A percentile compares a stretch with the other conserved stretches of the same genome.
These are phyloP conservation scores for Zaprionus lachaisei DNA, from an alignment of 1,140 invertebrate genomes.

Conservation along the genomic window DNA sequence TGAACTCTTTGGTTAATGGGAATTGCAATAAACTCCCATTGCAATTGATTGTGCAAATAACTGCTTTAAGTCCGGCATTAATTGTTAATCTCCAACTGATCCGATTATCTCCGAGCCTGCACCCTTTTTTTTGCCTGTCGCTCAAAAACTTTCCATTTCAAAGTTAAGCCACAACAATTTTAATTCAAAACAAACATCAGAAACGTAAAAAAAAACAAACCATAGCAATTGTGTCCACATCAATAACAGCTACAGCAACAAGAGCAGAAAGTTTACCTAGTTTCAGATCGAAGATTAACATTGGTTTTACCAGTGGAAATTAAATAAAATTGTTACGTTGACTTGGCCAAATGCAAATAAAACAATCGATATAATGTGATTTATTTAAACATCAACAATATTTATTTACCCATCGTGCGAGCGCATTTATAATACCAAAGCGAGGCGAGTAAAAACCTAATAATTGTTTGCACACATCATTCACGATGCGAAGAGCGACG, in stretches of 20 bases:
- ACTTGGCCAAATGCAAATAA: constrained; percentile 24
- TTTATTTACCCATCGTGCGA: constrained; percentile 30
- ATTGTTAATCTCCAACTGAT: constrained; percentile 6
- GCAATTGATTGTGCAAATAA: neutral
- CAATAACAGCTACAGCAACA: neutral
- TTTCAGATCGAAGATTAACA: neutral
- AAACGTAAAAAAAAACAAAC: neutral
- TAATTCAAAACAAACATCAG: constrained; percentile 5
- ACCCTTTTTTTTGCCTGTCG: neutral
- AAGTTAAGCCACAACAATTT: constrained; percentile 1
- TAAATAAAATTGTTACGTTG: neutral
- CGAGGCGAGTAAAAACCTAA: constrained; percentile 25
- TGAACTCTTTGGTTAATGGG: neutral
- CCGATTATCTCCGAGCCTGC: neutral
- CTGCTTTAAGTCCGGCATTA: neutral
- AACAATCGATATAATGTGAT: constrained; percentile 70
- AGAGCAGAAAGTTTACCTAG: neutral
- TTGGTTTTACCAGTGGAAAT: neutral
- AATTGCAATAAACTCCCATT: neutral
- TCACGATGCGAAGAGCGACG: constrained; percentile 49
- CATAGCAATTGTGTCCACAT: too few relatives aligned
- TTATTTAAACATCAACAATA: constrained; percentile 50
- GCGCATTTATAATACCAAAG: neutral
- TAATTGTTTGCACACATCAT: constrained; percentile 70
- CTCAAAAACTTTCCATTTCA: neutral